Conservation (phyloP, 2,888 invertebrate species). For the Drosophila antonietae region DNA sequence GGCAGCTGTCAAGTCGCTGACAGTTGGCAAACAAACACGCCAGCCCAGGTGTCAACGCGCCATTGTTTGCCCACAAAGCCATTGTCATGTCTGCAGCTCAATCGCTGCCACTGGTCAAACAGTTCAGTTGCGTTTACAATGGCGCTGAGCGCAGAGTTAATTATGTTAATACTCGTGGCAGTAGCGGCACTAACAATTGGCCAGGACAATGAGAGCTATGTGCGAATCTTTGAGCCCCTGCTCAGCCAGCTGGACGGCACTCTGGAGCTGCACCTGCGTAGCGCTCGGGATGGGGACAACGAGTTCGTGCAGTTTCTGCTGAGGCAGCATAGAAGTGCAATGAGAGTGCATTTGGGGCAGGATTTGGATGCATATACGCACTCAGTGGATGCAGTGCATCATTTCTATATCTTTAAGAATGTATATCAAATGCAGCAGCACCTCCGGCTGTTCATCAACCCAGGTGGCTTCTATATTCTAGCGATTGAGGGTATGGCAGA, state of each 20-base stretch:
- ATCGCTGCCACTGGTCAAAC: constrained; percentile 36
- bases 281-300: constrained; percentile 40
- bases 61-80: constrained; percentile 45
- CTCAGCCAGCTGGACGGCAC: constrained; percentile 54
- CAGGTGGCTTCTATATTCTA: constrained; percentile 52
- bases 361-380: neutral
- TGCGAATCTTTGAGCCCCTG: constrained; percentile 33
- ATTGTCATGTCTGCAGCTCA: constrained; percentile 28
- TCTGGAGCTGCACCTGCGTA: constrained; percentile 62
- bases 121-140: constrained; percentile 56
- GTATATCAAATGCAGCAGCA: constrained; percentile 19
- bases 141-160: constrained; percentile 49
- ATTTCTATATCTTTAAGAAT: constrained; percentile 39
- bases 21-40: constrained; percentile 54
- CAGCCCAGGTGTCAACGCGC: constrained; percentile 51
- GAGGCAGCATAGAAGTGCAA: constrained; percentile 43
- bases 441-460: constrained; percentile 8
- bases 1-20: constrained; percentile 53
- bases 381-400: constrained; percentile 32
- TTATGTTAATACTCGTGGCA: constrained; percentile 54
- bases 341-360: constrained; percentile 37
- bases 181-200: constrained; percentile 2
- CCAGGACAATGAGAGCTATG: constrained; percentile 22
- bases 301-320: constrained; percentile 62
- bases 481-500: constrained; percentile 32